Base-by-base conservation (phyloP, 2,888 invertebrate species). In the Hemithea aestivaria region DNA sequence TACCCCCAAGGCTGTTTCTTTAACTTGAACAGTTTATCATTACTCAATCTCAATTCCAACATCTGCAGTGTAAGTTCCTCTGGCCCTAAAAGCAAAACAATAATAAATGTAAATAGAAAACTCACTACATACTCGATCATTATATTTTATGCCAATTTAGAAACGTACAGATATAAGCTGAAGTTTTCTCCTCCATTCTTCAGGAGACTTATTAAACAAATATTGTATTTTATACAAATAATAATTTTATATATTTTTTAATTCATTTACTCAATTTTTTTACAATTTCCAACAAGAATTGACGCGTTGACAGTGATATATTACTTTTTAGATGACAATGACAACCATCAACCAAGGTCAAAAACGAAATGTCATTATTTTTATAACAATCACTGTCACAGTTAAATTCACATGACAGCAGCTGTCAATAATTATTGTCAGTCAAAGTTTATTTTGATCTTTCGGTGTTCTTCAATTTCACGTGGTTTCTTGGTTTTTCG, bases 1-100 rank as follows among this genome's bases (percentile, higher is more conserved):
- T 53, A 87, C 88, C 64, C 61, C 88, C 88, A 88, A 6, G 87
- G 80, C 45, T 82, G 85, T 45, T 83, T 85, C 52, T 72, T 82
- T 45, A 72, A 77, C 53, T 75, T 85, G 56, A 88, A 88, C 16
- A 87, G 60, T 71, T 70, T 72, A 31, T 84, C 81, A 56, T 87
- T 70, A 52, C 82, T 66, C 36, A 85, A 83, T 37, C 85, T 70
- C 26, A 85, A 53, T 44, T 75, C 59, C 36, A 87, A 73, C 44
- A 87, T 59, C 45, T 64, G 74, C 44, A 65, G 75, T 10, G 68
- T 79, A n/a, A 80, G 64, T 32, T 76, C 72, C 23, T 74, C 58
- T 4, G 79, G 75, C 85, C 87, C 88, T 88, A 35, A 40, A 52
- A 42, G n/a, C n/a, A n/a, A n/a, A n/a, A n/a, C n/a, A n/a, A n/a